These are phyloP conservation scores for Drosophila ercepeae DNA, from an alignment of 1,140 invertebrate genomes.

Conservation along the genomic window DNA sequence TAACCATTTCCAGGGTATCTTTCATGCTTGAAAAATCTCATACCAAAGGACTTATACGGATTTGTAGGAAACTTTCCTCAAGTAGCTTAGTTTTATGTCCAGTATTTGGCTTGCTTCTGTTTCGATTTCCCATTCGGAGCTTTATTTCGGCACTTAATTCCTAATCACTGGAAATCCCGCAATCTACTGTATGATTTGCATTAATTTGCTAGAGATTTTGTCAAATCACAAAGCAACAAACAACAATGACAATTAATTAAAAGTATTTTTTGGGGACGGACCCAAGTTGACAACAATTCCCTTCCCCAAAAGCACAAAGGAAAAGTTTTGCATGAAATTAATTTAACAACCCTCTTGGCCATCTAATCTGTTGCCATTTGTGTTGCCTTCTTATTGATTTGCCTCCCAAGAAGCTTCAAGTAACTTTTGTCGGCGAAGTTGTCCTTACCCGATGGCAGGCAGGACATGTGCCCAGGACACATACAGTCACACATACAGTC, in stretches of 20 bases:
- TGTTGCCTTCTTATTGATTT: conserved; percentile 69
- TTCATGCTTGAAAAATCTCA: conserved; percentile 3
- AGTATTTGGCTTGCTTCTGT: conserved; percentile 37
- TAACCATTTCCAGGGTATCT: conserved; percentile 12
- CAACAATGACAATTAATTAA: conserved; percentile 79
- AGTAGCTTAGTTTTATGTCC: conserved; percentile 58
- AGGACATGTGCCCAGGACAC: background rate
- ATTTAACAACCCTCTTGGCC: conserved; percentile 46
- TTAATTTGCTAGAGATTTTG: conserved; percentile 40
- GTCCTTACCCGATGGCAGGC: background rate
- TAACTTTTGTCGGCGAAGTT: conserved; percentile 46
- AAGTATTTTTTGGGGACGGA: conserved; percentile 59
- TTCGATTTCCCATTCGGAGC: conserved; percentile 33
- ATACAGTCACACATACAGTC: background rate
- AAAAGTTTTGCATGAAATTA: conserved; percentile 77
- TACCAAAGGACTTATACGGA: conserved; percentile 30
- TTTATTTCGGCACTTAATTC: conserved; percentile 13
- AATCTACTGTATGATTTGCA: conserved; percentile 49
- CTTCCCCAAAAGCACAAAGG: conserved; percentile 35
- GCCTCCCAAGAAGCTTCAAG: conserved; percentile 28
- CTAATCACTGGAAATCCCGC: conserved; percentile 22
- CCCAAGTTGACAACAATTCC: background rate
- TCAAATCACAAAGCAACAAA: conserved; percentile 44
- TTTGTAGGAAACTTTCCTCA: conserved; percentile 40
- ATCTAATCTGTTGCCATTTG: conserved; percentile 62